These are phyloP conservation scores for Piaya cayana DNA, from an alignment of 2,113 vertebrate genomes.

Conservation along the genomic window DNA sequence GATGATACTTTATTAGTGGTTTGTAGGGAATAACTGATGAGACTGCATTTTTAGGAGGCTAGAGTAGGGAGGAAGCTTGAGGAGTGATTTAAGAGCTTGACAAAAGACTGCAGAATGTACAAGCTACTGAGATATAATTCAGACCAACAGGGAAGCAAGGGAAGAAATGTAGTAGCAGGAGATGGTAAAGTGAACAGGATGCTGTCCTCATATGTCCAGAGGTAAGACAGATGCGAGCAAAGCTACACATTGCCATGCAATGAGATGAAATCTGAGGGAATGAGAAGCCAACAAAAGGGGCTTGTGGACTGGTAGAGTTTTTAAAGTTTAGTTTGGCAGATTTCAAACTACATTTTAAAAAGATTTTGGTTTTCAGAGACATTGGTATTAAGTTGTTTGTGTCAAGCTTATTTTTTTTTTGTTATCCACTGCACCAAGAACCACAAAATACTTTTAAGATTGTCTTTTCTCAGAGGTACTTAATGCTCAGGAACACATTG, in stretches of 20 bases:
- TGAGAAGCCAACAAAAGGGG: not conserved
- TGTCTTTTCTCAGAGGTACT: not conserved
- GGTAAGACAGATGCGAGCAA: not conserved
- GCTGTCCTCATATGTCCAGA: not conserved
- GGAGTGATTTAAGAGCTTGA: not conserved
- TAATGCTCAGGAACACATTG: constrained; percentile 2
- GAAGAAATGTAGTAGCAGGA: not conserved
- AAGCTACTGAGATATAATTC: not conserved
- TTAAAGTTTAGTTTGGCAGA: not conserved
- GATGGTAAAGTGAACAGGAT: not conserved
- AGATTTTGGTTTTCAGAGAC: not conserved
- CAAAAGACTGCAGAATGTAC: not conserved
- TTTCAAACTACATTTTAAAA: not conserved
- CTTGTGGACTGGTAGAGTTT: not conserved
- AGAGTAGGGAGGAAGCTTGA: not conserved
- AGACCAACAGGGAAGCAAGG: not conserved
- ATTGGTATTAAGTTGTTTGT: constrained; percentile 6
- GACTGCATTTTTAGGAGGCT: not conserved
- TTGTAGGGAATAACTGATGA: not conserved
- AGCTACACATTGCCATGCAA: rapidly evolving
- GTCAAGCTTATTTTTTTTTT: not conserved
- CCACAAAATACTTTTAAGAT: not conserved
- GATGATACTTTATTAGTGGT: not conserved
- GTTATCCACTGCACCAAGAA: not conserved
- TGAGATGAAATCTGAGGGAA: not conserved